Evolutionary conservation across 2,888 invertebrate genomes (phyloP), one percentile per base, ranked within the genome.

Genomic region (Ectemnius lituratus): DNA sequence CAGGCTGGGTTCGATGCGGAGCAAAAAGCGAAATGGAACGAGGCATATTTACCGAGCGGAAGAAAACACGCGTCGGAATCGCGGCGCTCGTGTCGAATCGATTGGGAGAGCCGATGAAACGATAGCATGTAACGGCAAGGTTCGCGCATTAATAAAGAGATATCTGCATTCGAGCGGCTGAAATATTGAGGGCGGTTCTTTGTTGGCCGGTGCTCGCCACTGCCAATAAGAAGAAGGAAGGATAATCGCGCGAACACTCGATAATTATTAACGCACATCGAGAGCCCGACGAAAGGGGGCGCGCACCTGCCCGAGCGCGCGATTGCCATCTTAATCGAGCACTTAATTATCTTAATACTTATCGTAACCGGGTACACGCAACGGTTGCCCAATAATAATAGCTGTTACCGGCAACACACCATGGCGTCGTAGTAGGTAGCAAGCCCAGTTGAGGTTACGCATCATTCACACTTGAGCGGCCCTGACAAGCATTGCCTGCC

Each of bases 331-430:
- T 70, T 76, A 76, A 76, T 74, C 67, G 74, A 47, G 45, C 67
- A 62, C 64, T 76, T 76, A 70, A 74, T 76, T 74, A 74, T 70
- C 74, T 52, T 47, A n/a, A 65, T 70, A 28, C 20, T n/a, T 46
- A 46, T 63, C 63, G 63, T 28, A 59, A 52, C n/a, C 37, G 45
- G 23, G 28, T 18, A 28, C 56, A 47, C 16, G 20, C 27, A 37
- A 64, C 57, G 49, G 20, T n/a, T 37, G 59, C 14, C 67, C 13
- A 56, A 56, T 37, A 64, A 57, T 56, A 16, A 23, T 18, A 23
- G 47, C 13, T 6, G 49, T 20, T 13, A 20, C 62, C 23, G 47
- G 46, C 27, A 14, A 13, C 27, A n/a, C 37, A 37, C 37, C 8
- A 37, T 37, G 37, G 37, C 37, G 37, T 37, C 37, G 37, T 37